Base-by-base conservation (phyloP, 2,888 invertebrate species). In the Pachliopta kotzebuea region DNA sequence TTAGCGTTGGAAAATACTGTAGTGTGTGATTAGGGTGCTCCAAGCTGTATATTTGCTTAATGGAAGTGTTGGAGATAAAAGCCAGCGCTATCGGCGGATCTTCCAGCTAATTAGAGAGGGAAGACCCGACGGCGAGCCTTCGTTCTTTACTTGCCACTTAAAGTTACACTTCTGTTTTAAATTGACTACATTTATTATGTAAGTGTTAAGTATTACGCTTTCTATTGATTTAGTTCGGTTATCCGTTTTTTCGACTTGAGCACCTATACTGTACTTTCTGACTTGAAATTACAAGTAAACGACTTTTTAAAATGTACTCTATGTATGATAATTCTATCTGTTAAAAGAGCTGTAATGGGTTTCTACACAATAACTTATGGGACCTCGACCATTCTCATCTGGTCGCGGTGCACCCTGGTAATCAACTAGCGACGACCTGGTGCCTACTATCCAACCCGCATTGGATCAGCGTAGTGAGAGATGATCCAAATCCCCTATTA, bases 31-130 rank as follows among this genome's bases (percentile, higher is more conserved):
- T 91, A 90, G 74, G 70, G 76, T 70, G 76, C 78, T 81, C 79
- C 84, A 83, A 88, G 86, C 85, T 88, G 90, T 91, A 87, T 90
- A 90, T 90, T 91, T 91, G 87, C 84, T 86, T 91, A 90, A 90
- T 90, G 90, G 91, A 90, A 85, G 86, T 83, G 87, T 86, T 81
- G 76, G 78, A 89, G 88, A 90, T 90, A 90, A 90, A 89, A 90
- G 90, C 87, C 72, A 72, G 81, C 85, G 87, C 81, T 90, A 90
- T 90, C 90, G 79, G 79, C 78, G 81, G 83, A 89, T 90, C 91
- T 81, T 64, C 70, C 67, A 68, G 68, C 68, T 90, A 90, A 90
- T 90, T 90, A 90, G 84, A 90, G 91, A 88, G 84, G 67, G 67
- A 64, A 37, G 71, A 67, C 70, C 68, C 71, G 69, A 69, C 71